phyloP scores from a whole-genome alignment of 2,888 invertebrate genomes.

The Amphimallon solstitiale region DNA sequence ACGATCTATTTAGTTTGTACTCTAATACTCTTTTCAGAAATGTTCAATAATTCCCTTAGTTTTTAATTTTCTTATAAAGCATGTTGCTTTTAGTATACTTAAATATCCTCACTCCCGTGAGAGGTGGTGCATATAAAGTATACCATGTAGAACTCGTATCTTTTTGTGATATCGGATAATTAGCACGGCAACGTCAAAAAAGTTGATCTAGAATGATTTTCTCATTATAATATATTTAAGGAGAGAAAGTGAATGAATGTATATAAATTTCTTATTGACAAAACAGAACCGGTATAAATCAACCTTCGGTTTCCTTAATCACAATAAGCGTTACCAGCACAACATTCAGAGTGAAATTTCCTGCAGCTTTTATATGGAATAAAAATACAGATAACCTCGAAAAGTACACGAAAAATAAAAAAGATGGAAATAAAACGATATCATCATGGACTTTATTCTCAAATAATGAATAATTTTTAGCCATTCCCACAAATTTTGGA shows the following conservation, averaged over 20 bases:
- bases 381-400: not conserved
- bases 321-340: not conserved
- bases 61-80: no score
- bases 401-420: constrained; percentile 9
- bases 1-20: no score
- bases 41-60: no score
- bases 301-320: constrained; percentile 17
- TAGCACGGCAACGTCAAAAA: no score
- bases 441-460: constrained; percentile 4
- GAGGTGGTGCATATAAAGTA: no score
- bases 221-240: not conserved
- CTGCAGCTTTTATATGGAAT: not conserved
- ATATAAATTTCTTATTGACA: constrained; percentile 15
- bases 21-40: no score
- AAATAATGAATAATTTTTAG: constrained; percentile 18
- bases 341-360: not conserved
- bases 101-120: no score
- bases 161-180: no score
- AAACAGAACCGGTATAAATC: constrained; percentile 1
- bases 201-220: no score
- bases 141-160: no score
- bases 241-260: constrained; percentile 19
- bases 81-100: no score
- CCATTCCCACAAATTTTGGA: no score
- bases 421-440: not conserved